Percentiles rank a stretch among this genome's conserved stretches.
phyloP scores from a whole-genome alignment of 2,888 invertebrate species.

The Anaspis maculata region DNA sequence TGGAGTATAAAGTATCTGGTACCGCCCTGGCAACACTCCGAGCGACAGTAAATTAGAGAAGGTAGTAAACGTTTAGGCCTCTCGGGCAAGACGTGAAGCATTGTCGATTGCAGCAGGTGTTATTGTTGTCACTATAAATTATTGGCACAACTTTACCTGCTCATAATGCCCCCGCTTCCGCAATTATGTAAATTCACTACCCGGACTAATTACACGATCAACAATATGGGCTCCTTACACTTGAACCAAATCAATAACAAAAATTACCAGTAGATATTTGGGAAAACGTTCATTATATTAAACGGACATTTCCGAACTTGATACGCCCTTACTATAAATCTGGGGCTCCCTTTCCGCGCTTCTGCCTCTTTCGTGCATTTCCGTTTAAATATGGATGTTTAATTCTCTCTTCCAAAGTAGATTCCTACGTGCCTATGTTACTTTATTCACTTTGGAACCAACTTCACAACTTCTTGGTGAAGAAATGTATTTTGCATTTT shows the following conservation, averaged over 20 bases:
- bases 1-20: constrained; percentile 13
- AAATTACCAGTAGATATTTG: constrained; percentile 13
- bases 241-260: constrained; percentile 21
- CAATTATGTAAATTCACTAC: constrained; percentile 37
- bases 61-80: constrained; percentile 23
- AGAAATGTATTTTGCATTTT: too few relatives aligned
- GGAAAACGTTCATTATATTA: constrained; percentile 13
- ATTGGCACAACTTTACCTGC: constrained; percentile 40
- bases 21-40: constrained; percentile 18
- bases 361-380: constrained; percentile 16
- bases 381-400: constrained; percentile 21
- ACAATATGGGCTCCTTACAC: constrained; percentile 19
- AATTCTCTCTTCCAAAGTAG: constrained; percentile 20
- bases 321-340: constrained; percentile 19
- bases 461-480: constrained; percentile 16
- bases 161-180: constrained; percentile 35
- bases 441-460: constrained; percentile 16
- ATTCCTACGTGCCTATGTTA: constrained; percentile 19
- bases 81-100: constrained; percentile 28
- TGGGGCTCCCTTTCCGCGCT: constrained; percentile 20
- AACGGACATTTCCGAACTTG: constrained; percentile 15
- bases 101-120: constrained; percentile 42
- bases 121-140: constrained; percentile 42
- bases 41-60: constrained; percentile 21
- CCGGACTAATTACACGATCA: constrained; percentile 26